These are phyloP conservation scores for Brachionus plicatilis DNA, from an alignment of 1,140 invertebrate species.

Conservation along the genomic window DNA sequence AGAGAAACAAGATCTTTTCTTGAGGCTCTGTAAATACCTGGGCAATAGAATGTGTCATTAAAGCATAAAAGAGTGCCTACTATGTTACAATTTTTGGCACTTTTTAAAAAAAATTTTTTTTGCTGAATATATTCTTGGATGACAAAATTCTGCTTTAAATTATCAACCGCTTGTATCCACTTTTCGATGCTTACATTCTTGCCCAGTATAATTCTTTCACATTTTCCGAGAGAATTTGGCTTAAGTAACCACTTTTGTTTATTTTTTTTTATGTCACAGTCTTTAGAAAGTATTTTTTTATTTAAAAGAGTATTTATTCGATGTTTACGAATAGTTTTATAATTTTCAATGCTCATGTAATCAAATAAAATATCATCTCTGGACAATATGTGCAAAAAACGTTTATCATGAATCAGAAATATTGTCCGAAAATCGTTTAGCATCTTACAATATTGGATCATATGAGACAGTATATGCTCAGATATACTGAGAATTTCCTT, in stretches of 20 bases:
- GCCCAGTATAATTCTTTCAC: background rate
- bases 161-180: background rate
- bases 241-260: constrained; percentile 13
- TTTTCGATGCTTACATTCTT: background rate
- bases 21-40: constrained; percentile 4
- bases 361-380: constrained; percentile 22
- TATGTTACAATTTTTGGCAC: background rate
- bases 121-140: constrained; percentile 23
- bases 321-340: background rate
- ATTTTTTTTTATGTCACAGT: background rate
- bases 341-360: background rate
- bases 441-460: background rate
- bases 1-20: background rate
- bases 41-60: constrained; percentile 19
- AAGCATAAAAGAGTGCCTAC: constrained; percentile 1
- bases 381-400: constrained; percentile 2
- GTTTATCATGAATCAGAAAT: constrained; percentile 35
- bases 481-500: background rate
- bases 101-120: background rate
- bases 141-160: background rate
- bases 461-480: background rate
- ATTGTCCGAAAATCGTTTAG: constrained; percentile 38
- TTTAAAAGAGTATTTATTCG: background rate
- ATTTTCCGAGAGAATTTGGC: constrained; percentile 20
- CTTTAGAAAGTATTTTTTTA: background rate